Evolutionary conservation across 2,888 invertebrate species (phyloP), one percentile per base, ranked within the genome.

Genomic region (Eristalis intricaria): DNA sequence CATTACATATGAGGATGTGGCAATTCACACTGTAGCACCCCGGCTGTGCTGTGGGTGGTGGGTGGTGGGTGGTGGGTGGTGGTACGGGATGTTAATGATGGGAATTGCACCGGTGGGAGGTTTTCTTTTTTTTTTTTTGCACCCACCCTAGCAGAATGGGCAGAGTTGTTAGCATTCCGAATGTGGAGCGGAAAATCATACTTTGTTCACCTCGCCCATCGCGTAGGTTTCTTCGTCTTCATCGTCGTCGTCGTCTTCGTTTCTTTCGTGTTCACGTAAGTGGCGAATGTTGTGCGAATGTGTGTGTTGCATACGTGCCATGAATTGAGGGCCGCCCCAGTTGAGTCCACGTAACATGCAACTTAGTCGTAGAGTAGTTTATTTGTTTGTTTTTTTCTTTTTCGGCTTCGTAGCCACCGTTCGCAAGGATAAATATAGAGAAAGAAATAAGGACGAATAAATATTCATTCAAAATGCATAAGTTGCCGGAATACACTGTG

Each of bases 111-210:
- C n/a, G 22, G 23, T 58, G 58, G 4, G 22, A 2, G 58, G n/a
- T n/a, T n/a, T n/a, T n/a, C n/a, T n/a, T n/a, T n/a, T n/a, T n/a
- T n/a, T n/a, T n/a, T n/a, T n/a, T n/a, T n/a, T n/a, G n/a, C n/a
- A 35, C 15, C 19, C 19, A 8, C 50, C 1, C 50, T 19, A 0
- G 35, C 32, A 56, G 10, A 38, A 15, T 4, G 43, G 66, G 26
- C n/a, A n/a, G 64, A 63, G 32, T 32, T 65, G 58, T 65, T 61
- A 74, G 68, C 80, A 61, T 74, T 80, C 26, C 23, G 19, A 76
- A 82, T 82, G 64, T 82, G 64, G 76, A 82, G 70, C 70, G 76
- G 76, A 82, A 82, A 76, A 66, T 50, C 70, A 60, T 76, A 82
- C 70, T 76, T 71, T 75, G 64, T 69, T 69, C 63, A 64, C 74